Conservation (phyloP, 2,113 vertebrate species). For the Labrus mixtus region DNA sequence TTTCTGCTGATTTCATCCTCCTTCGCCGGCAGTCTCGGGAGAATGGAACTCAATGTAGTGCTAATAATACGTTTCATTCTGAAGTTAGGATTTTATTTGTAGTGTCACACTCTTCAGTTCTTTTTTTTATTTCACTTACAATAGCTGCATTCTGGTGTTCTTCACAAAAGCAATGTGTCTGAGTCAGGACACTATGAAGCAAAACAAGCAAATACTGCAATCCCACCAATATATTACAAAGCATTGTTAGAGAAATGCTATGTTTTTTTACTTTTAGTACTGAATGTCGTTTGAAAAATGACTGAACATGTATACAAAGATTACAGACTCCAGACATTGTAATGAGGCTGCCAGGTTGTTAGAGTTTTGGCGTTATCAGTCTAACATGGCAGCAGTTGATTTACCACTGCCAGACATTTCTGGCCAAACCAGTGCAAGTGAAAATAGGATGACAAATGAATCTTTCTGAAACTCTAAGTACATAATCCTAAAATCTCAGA, state of each 20-base stretch:
- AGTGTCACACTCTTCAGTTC: conserved; percentile 2
- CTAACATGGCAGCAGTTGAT: conserved; percentile 42
- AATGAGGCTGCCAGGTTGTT: conserved; percentile 25
- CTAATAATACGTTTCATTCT: conserved; percentile 37
- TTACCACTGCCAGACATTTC: conserved; percentile 39
- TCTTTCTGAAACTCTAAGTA: conserved; percentile 38
- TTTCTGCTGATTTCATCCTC: conserved; percentile 49
- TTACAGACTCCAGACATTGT: conserved; percentile 12
- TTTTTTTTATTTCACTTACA: conserved; percentile 22
- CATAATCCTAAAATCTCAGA: conserved; percentile 39
- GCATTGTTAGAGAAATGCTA: conserved; percentile 10
- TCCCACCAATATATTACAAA: conserved; percentile 21
- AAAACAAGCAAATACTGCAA: conserved; percentile 40
- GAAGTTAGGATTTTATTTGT: conserved; percentile 42
- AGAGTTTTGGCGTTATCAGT: conserved; percentile 35
- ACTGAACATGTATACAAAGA: conserved; percentile 26
- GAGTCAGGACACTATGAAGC: conserved; percentile 14
- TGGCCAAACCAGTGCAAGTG: conserved; percentile 26
- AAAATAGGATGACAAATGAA: conserved; percentile 39
- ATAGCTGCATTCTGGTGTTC: conserved; percentile 2
- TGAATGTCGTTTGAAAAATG: conserved; percentile 28
- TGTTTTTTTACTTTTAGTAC: conserved; percentile 13
- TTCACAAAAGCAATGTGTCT: conserved; percentile 52
- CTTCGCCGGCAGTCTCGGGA: conserved; percentile 29
- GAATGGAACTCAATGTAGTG: conserved; percentile 19